These are phyloP conservation scores for Apotomis capreana DNA, from an alignment of 2,888 invertebrate genomes.

Conservation along the genomic window DNA sequence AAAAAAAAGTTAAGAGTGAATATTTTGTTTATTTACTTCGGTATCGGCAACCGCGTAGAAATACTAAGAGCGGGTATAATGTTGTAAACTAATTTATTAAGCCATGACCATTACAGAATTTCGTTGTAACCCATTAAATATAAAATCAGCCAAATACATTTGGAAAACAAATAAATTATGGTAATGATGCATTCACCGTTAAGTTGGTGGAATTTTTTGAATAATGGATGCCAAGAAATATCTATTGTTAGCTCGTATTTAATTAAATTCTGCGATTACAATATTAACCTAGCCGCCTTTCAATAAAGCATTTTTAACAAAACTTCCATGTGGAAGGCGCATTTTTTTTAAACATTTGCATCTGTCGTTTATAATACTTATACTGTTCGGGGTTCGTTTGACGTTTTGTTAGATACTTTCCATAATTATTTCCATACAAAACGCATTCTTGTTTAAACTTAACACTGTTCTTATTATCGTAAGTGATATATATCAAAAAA, in stretches of 20 bases:
- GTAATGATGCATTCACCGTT: constrained; percentile 23
- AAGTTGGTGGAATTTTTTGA: not conserved
- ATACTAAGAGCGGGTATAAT: too few relatives aligned
- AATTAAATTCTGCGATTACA: not conserved
- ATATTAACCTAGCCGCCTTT: not conserved
- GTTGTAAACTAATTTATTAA: too few relatives aligned
- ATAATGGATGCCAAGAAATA: constrained; percentile 12
- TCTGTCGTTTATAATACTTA: constrained; percentile 19
- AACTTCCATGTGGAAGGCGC: too few relatives aligned
- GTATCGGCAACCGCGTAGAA: too few relatives aligned
- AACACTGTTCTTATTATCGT: not conserved
- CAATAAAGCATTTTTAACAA: not conserved
- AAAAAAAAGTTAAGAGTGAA: too few relatives aligned
- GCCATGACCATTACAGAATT: not conserved
- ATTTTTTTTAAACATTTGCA: constrained; percentile 4
- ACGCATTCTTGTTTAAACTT: constrained; percentile 19
- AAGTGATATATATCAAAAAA: too few relatives aligned
- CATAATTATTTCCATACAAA: constrained; percentile 26
- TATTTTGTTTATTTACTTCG: too few relatives aligned
- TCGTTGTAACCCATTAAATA: constrained; percentile 1
- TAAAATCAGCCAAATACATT: constrained; percentile 2
- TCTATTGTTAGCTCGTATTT: not conserved
- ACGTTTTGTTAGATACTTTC: constrained; percentile 1
- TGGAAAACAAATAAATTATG: constrained; percentile 21
- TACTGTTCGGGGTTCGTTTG: constrained; percentile 12